Conservation (phyloP, 2,113 vertebrate genomes). For the Tonatia bakeri region DNA sequence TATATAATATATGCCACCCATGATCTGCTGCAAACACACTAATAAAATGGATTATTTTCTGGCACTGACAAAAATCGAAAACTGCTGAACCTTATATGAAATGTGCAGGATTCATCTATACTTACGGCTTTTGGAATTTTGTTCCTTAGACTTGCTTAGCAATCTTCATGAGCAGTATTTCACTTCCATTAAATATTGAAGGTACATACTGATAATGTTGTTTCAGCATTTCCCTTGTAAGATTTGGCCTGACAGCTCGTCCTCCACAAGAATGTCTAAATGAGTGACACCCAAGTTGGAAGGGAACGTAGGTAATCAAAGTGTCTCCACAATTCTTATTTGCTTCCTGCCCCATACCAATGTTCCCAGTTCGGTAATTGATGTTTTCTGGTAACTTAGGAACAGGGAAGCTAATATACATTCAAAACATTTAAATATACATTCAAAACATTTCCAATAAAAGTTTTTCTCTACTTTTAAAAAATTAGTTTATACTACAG, state of each 20-base stretch:
- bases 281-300: background rate
- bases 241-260: background rate
- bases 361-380: conserved; percentile 50
- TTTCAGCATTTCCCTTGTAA: conserved; percentile 26
- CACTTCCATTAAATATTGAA: conserved; percentile 18
- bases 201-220: background rate
- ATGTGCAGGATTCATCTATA: background rate
- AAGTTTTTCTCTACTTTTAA: conserved; percentile 79
- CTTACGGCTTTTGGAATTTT: background rate
- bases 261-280: conserved; percentile 9
- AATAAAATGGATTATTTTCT: background rate
- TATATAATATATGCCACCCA: conserved; percentile 41
- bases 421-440: conserved; percentile 76
- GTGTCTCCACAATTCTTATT: conserved; percentile 56
- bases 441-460: conserved; percentile 82
- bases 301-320: conserved; percentile 34
- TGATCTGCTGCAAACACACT: conserved; percentile 17
- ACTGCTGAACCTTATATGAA: background rate
- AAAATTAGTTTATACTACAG: background rate
- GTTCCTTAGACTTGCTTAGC: background rate
- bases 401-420: conserved; percentile 55
- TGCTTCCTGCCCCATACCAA: background rate
- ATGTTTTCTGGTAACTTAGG: conserved; percentile 63
- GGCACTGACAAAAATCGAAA: background rate
- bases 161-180: conserved; percentile 1